These are phyloP conservation scores for Rissa tridactyla DNA, from an alignment of 2,113 vertebrate genomes.

Conservation along the genomic window DNA sequence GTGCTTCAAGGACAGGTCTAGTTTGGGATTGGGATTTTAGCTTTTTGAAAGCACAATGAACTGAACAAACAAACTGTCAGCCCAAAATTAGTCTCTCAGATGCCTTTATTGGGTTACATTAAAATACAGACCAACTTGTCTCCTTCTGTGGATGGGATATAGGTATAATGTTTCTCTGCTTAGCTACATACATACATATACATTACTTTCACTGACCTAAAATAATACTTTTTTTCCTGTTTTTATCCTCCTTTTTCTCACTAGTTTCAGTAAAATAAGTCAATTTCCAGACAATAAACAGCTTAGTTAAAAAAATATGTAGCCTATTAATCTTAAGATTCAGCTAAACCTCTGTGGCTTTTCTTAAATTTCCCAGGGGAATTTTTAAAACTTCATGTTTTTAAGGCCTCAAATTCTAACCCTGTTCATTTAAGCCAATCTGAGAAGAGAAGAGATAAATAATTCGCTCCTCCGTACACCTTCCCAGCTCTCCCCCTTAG, in stretches of 20 bases:
- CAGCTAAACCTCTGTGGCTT: neutral
- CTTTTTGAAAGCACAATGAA: neutral
- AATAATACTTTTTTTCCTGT: neutral
- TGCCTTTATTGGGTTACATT: neutral
- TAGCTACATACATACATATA: neutral
- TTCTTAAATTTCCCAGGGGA: neutral
- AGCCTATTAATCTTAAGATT: constrained; percentile 31
- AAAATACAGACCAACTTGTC: neutral
- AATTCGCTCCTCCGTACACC: neutral
- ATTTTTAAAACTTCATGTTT: constrained; percentile 10
- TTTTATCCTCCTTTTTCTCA: neutral
- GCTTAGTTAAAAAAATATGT: neutral
- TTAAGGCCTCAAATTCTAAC: neutral
- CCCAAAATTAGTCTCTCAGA: neutral
- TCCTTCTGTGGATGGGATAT: neutral
- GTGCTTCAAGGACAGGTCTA: neutral
- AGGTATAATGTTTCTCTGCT: neutral
- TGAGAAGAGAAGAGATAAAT: neutral
- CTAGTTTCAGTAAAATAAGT: constrained; percentile 5
- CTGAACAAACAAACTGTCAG: neutral
- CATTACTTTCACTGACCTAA: neutral
- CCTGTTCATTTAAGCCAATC: neutral
- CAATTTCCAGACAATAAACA: constrained; percentile 15
- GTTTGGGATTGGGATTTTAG: neutral
- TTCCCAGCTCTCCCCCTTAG: neutral